phyloP scores from a whole-genome alignment of 2,113 vertebrate genomes.

The Gasterosteus aculeatus region DNA sequence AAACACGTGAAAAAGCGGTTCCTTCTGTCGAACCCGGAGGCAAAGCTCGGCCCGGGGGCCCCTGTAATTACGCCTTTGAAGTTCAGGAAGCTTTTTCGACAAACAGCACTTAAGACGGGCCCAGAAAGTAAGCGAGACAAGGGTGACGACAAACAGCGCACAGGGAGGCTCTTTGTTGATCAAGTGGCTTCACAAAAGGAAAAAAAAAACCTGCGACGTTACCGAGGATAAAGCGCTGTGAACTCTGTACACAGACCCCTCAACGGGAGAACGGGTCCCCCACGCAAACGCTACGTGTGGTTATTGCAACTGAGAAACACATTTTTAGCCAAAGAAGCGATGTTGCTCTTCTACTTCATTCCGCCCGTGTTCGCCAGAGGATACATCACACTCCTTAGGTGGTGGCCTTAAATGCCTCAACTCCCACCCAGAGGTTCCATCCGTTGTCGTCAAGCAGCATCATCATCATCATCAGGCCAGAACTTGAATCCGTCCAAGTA shows the following conservation, averaged over 20 bases:
- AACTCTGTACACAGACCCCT: background rate
- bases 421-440: no score
- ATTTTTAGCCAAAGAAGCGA: no score
- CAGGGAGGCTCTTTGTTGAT: conserved; percentile 39
- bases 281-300: background rate
- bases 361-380: no score
- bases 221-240: background rate
- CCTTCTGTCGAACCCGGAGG: conserved; percentile 64
- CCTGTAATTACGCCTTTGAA: conserved; percentile 79
- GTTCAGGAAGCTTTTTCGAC: conserved; percentile 66
- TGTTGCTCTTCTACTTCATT: no score
- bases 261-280: background rate
- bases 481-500: background rate
- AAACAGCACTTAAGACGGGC: conserved; percentile 52
- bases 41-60: conserved; percentile 61
- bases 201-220: background rate
- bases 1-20: conserved; percentile 71
- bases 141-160: conserved; percentile 56
- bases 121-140: conserved; percentile 55
- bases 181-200: conserved; percentile 8
- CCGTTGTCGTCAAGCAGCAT: background rate
- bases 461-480: background rate
- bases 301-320: background rate
- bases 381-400: no score
- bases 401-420: no score